These are phyloP conservation scores for Labeo catla DNA, from an alignment of 2,113 vertebrate species.

Conservation along the genomic window DNA sequence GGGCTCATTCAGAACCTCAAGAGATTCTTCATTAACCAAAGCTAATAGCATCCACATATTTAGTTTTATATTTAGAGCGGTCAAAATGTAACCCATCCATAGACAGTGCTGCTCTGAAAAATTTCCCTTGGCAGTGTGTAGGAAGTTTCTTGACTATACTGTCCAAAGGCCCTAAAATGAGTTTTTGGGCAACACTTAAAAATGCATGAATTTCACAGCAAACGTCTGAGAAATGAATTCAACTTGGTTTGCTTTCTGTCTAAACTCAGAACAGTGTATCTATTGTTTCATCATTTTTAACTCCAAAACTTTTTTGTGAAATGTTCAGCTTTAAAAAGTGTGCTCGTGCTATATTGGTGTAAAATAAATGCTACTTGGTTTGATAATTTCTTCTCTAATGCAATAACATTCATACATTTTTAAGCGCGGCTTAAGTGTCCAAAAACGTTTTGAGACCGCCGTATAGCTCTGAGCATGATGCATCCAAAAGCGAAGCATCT, in stretches of 20 bases:
- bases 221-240: too few relatives aligned
- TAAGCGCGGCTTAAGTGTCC: slow-evolving; percentile 2
- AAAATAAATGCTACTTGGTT: slow-evolving; percentile 18
- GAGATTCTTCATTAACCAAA: slow-evolving; percentile 76
- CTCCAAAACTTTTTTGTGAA: background rate
- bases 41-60: slow-evolving; percentile 76
- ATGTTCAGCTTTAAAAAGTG: slow-evolving; percentile 5
- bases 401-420: slow-evolving; percentile 19
- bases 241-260: background rate
- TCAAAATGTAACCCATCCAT: background rate
- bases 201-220: background rate
- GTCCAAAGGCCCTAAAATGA: background rate
- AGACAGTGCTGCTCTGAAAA: background rate
- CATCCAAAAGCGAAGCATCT: slow-evolving; percentile 3
- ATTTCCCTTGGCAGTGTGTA: background rate
- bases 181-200: background rate
- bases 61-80: slow-evolving; percentile 58
- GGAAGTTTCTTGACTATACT: background rate
- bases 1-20: slow-evolving; percentile 70
- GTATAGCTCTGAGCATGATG: background rate
- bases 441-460: background rate
- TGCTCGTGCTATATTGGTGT: background rate
- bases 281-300: slow-evolving; percentile 5
- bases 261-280: background rate
- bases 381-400: slow-evolving; percentile 17